Percentiles rank a stretch among this genome's conserved stretches.
phyloP scores from a whole-genome alignment of 2,797 vertebrate genomes.

The Monodelphis domestica region DNA sequence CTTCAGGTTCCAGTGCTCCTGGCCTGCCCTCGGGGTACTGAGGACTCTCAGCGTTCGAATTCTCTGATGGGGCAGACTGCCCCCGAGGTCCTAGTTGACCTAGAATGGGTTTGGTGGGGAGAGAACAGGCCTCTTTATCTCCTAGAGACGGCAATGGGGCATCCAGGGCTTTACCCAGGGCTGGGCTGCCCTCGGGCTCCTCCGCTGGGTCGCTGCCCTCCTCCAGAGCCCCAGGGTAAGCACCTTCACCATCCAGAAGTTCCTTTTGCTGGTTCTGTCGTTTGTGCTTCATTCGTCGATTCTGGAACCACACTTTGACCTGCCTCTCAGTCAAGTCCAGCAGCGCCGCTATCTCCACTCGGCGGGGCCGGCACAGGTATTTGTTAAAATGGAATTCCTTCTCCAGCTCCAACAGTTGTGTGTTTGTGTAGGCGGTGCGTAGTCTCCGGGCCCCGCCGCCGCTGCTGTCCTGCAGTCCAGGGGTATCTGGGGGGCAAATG shows the following conservation, averaged over 20 bases:
- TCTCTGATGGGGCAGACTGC: conserved; percentile 80
- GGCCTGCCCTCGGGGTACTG: conserved; percentile 16
- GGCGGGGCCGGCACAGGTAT: conserved; percentile 91
- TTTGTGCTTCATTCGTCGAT: conserved; percentile 94
- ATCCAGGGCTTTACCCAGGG: conserved; percentile 85
- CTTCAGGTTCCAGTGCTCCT: conserved; percentile 57
- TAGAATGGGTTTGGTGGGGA: conserved; percentile 49
- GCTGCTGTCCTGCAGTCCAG: conserved; percentile 84
- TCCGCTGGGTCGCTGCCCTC: conserved; percentile 85
- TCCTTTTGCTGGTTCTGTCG: conserved; percentile 90
- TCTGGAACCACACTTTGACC: conserved; percentile 95
- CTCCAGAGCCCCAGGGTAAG: conserved; percentile 74
- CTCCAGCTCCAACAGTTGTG: conserved; percentile 92
- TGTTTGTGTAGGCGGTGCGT: conserved; percentile 93
- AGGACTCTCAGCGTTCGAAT: conserved; percentile 75
- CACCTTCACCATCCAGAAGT: conserved; percentile 86
- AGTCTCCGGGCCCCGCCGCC: conserved; percentile 86
- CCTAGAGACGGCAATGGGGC: conserved; percentile 81
- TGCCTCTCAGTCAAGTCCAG: conserved; percentile 92
- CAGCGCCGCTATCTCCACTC: conserved; percentile 92
- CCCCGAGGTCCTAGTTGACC: conserved; percentile 80
- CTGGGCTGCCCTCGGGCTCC: conserved; percentile 86
- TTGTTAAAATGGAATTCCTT: conserved; percentile 95
- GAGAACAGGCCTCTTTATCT: conserved; percentile 82
- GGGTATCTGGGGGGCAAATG: conserved; percentile 83